phyloP scores from a whole-genome alignment of 2,797 vertebrate genomes.

The Melanotaenia boesemani region DNA sequence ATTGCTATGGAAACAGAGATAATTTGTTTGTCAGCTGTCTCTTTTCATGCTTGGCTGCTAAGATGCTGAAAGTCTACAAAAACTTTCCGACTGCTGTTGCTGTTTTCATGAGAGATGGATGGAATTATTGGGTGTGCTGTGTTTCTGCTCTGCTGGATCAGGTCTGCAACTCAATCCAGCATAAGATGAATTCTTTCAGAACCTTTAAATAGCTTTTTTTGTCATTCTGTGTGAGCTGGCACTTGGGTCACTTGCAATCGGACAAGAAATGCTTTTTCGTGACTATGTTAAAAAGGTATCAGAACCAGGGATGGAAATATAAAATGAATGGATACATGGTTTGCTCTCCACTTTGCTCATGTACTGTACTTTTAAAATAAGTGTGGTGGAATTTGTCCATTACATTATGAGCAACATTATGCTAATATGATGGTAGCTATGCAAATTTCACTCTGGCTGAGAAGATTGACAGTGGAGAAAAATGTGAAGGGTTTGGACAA shows the following conservation, averaged over 20 bases:
- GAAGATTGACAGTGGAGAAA: not conserved
- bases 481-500: not conserved
- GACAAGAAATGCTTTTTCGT: conserved; percentile 44
- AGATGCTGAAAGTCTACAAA: conserved; percentile 55
- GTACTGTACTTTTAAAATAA: not conserved
- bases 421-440: not conserved
- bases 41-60: conserved; percentile 66
- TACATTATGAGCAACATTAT: not conserved
- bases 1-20: conserved; percentile 79
- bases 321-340: not conserved
- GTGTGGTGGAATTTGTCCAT: not conserved
- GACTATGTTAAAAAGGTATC: conserved; percentile 3
- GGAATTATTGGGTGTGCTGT: conserved; percentile 47
- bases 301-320: not conserved
- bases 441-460: not conserved
- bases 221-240: conserved; percentile 54
- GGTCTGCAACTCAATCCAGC: conserved; percentile 35
- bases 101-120: conserved; percentile 42
- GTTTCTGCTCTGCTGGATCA: conserved; percentile 46
- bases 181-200: conserved; percentile 44
- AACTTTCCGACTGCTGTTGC: conserved; percentile 58
- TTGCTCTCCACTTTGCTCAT: not conserved
- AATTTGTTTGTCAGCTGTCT: conserved; percentile 75
- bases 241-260: conserved; percentile 46
- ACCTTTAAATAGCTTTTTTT: conserved; percentile 50